Conservation (phyloP, 2,113 vertebrate genomes). For the Athene cunicularia region DNA sequence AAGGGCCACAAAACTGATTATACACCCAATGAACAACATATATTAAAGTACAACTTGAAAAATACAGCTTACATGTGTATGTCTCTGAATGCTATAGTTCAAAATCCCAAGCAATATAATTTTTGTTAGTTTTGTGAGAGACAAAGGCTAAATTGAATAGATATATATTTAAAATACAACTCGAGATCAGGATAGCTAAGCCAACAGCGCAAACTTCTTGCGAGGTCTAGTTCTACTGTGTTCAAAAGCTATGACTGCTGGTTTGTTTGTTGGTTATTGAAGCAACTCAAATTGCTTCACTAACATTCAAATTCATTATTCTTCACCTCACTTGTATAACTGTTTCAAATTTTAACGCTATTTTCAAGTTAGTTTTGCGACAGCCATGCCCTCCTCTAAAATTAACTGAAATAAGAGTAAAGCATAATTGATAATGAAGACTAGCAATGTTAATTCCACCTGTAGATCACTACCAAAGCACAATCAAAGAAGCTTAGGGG, state of each 20-base stretch:
- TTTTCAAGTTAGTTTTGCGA: neutral
- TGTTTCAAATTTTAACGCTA: neutral
- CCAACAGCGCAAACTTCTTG: neutral
- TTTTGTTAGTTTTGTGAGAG: neutral
- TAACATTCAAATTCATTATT: neutral
- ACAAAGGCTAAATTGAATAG: neutral
- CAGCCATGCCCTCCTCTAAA: neutral
- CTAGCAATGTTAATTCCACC: neutral
- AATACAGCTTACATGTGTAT: neutral
- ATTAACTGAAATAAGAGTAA: too few species aligned
- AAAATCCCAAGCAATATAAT: neutral
- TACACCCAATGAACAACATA: neutral
- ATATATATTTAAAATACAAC: neutral
- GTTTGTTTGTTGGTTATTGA: neutral
- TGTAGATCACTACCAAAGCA: neutral
- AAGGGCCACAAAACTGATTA: neutral
- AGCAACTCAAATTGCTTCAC: neutral
- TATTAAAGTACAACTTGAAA: neutral
- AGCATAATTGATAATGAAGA: neutral
- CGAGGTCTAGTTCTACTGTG: neutral
- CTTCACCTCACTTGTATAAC: neutral
- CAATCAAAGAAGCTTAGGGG: neutral
- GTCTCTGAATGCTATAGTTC: neutral
- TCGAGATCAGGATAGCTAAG: neutral
- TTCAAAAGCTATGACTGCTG: neutral